Evolutionary conservation across 2,888 invertebrate species (phyloP).

Genomic region (Lithophane leautieri): DNA sequence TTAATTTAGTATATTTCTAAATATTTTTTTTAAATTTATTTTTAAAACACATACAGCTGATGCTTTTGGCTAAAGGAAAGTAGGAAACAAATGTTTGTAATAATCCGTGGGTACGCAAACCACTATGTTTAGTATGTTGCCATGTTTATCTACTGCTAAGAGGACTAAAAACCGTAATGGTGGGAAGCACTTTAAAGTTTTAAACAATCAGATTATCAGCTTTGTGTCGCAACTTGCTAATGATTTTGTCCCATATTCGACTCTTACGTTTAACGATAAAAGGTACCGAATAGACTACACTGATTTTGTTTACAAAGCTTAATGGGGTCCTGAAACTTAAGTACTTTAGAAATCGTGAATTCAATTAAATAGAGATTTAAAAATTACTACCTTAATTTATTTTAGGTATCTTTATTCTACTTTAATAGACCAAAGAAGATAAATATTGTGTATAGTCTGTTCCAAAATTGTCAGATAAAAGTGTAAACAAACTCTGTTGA

Average conservation of each 20-base stretch:
- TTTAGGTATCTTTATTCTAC: background rate
- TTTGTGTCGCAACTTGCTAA: constrained; percentile 42
- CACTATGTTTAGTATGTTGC: constrained; percentile 19
- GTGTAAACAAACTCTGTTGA: background rate
- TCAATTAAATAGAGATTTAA: background rate
- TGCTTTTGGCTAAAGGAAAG: background rate
- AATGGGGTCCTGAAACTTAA: background rate
- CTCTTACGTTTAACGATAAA: constrained; percentile 15
- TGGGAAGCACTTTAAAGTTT: constrained; percentile 68
- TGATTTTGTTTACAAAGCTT: constrained; percentile 21
- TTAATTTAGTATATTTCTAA: too few relatives aligned
- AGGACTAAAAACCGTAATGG: constrained; percentile 54
- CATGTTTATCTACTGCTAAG: constrained; percentile 39
- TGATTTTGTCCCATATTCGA: constrained; percentile 40
- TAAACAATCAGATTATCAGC: constrained; percentile 74
- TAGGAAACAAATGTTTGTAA: background rate
- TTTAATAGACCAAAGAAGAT: background rate
- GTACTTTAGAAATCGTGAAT: background rate
- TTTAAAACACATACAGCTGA: too few relatives aligned
- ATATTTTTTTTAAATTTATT: too few relatives aligned
- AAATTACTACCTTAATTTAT: background rate
- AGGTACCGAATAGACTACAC: background rate
- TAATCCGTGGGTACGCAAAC: background rate
- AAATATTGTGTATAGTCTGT: background rate
- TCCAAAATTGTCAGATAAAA: background rate